phyloP scores from a whole-genome alignment of 2,888 invertebrate species.

The Tetramorium bicarinatum region DNA sequence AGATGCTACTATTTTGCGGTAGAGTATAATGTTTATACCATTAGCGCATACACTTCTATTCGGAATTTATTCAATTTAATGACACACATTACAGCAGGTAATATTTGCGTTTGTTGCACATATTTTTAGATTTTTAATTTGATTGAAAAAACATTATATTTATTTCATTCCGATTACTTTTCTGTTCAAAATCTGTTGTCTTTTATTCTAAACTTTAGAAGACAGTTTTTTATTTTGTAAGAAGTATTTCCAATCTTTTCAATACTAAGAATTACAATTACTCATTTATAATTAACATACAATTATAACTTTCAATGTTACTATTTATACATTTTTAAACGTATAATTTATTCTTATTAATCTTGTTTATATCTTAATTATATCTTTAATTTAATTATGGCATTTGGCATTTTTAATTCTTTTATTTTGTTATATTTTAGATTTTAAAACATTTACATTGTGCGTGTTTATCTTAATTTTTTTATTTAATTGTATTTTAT shows the following conservation, averaged over 20 bases:
- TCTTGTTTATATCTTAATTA: too few species aligned
- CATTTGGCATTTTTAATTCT: background rate
- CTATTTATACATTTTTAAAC: background rate
- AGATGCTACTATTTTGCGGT: background rate
- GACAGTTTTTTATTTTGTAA: background rate
- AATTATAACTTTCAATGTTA: background rate
- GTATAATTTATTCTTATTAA: background rate
- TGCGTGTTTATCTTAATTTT: background rate
- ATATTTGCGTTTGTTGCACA: background rate
- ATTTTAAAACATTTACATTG: background rate
- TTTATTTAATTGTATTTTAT: background rate
- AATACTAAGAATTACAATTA: background rate
- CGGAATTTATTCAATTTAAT: constrained; percentile 16
- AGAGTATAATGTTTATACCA: constrained; percentile 12
- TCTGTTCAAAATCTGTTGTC: background rate
- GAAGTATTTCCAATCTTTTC: background rate
- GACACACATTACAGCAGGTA: background rate
- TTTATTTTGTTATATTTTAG: background rate
- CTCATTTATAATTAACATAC: background rate
- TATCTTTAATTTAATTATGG: background rate
- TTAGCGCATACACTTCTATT: background rate
- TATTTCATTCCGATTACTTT: background rate
- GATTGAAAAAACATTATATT: background rate
- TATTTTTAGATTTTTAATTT: too few species aligned
- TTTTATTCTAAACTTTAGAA: background rate